Conservation (phyloP, 2,888 invertebrate species). For the Amphipoea lucens region DNA sequence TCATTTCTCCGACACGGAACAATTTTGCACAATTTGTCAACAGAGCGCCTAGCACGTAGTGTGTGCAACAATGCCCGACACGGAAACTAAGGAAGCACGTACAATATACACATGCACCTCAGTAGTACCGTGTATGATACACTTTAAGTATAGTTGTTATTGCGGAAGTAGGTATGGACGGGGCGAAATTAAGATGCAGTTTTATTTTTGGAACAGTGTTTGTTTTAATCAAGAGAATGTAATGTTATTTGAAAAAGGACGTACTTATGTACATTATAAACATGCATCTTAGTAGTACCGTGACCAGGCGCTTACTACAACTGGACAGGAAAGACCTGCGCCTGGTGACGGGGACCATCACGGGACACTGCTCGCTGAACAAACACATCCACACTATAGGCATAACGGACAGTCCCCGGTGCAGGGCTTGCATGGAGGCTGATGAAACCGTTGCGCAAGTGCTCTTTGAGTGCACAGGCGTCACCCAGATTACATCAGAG, state of each 20-base stretch:
- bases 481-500: too few relatives aligned
- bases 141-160: conserved; percentile 4
- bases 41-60: conserved; percentile 43
- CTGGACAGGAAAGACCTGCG: too few relatives aligned
- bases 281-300: background rate
- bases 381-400: too few relatives aligned
- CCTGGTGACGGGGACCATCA: too few relatives aligned
- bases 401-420: too few relatives aligned
- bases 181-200: conserved; percentile 5
- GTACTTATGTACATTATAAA: background rate
- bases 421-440: too few relatives aligned
- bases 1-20: conserved; percentile 55
- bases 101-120: conserved; percentile 36
- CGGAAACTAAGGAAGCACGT: conserved; percentile 61
- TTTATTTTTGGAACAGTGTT: conserved; percentile 27
- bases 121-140: conserved; percentile 9
- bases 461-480: too few relatives aligned
- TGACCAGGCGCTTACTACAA: too few relatives aligned
- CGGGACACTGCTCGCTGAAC: too few relatives aligned
- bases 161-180: conserved; percentile 22
- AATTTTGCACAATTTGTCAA: conserved; percentile 55
- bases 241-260: conserved; percentile 25
- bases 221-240: background rate
- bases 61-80: conserved; percentile 50
- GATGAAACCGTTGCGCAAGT: too few relatives aligned